Conservation (phyloP, 2,797 vertebrate genomes). For the Tolypeutes matacus region DNA sequence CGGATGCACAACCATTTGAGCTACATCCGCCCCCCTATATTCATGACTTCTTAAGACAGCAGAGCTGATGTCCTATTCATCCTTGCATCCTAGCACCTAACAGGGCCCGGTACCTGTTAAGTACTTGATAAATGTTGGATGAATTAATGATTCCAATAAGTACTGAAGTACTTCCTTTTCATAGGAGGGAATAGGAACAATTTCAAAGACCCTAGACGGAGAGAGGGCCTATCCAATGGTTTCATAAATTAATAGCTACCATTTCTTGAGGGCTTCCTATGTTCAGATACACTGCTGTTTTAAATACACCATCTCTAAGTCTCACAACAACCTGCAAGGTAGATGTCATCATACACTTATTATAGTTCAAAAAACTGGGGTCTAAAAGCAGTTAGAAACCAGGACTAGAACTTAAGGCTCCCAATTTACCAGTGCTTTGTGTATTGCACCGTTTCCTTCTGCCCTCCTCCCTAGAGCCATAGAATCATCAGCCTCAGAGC, state of each 20-base stretch:
- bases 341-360: neutral
- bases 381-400: neutral
- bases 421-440: neutral
- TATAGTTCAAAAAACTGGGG: neutral
- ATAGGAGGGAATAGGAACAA: neutral
- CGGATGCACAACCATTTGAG: too few species aligned
- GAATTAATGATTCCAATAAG: neutral
- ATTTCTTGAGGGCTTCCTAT: neutral
- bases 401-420: neutral
- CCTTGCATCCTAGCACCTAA: neutral
- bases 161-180: neutral
- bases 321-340: neutral
- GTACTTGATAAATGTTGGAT: neutral
- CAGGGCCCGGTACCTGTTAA: neutral
- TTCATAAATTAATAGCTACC: slow-evolving; percentile 13
- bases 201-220: slow-evolving; percentile 1
- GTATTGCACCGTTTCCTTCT: neutral
- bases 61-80: neutral
- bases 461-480: neutral
- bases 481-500: neutral
- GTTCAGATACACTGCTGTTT: neutral
- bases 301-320: neutral
- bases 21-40: too few species aligned
- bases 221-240: neutral
- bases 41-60: neutral